Base-by-base conservation (phyloP, 2,113 vertebrate genomes). In the Lethenteron camtschaticum region DNA sequence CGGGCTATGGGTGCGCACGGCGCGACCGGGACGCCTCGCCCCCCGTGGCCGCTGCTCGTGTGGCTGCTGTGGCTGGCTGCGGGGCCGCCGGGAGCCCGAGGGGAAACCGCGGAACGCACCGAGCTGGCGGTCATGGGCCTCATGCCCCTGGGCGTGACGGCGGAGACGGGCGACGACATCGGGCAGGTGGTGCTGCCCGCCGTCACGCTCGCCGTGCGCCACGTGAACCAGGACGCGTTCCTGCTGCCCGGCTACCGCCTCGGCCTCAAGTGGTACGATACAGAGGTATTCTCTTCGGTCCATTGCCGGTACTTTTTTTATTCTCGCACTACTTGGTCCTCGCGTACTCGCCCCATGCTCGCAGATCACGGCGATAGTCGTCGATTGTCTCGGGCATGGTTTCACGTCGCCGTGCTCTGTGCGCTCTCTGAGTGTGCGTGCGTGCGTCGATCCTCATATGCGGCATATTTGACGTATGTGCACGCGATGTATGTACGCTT, bases 231-330 rank as follows among this genome's bases (percentile, higher is more conserved):
- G 63, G 63, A 66, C 63, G 63, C 63, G 63, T 8, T 24, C 63
- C 63, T 66, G 63, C 63, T n/a, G 63, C 63, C 24, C 63, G 63
- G 24, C 24, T 24, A 16, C n/a, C 63, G 63, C n/a, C 63, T 66
- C 63, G 63, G 24, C 24, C 63, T 66, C n/a, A 66, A 66, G 63
- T 66, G 63, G 63, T 66, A 66, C 63, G 63, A 66, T 66, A 66
- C 63, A 9, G 63, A 66, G 63, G 63, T 66, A 66, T 66, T 66
- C 41, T 41, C 41, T 66, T 66, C n/a, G 63, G 63, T 66, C 63
- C n/a, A 16, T 63, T 66, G n/a, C n/a, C 24, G 63, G 63, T 66
- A 66, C 63, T 66, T 66, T 66, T 14, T 11, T 8, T 66, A 24
- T 66, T 8, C 10, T 9, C 24, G 63, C 41, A 41, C 41, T 41